Base-by-base conservation (phyloP, 2,888 invertebrate genomes). In the Steromphala cineraria region DNA sequence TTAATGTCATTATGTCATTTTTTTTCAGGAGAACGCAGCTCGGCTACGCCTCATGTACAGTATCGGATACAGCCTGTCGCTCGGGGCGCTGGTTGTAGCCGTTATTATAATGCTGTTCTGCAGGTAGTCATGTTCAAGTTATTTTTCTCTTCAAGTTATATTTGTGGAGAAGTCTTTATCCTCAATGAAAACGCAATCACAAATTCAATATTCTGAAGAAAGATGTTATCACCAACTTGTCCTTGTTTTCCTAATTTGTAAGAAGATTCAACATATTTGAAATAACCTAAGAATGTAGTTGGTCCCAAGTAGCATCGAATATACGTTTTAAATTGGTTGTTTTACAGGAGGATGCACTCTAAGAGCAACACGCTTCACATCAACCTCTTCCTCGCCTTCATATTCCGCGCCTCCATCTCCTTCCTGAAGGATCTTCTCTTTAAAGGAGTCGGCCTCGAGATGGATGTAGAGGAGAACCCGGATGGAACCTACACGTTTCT, bases 341-440 rank as follows among this genome's bases (percentile, higher is more conserved):
- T 10, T 53, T 53, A 24, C 92, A 96, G 96, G 92, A 95, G 95
- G 89, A 93, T 96, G 31, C 95, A 95, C 85, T 96, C 96, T 89
- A 95, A 95, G 10, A 94, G 96, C 87, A 96, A 96, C 91, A 95
- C 95, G 83, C 93, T 96, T 0, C 96, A 96, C 93, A 95, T 96
- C 94, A 95, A 96, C 90, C 94, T 96, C 67, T 96, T 96, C 91
- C 94, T 95, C 0, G 96, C 96, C 2, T 96, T 96, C 92, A 95
- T 96, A 85, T 93, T 95, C 53, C 94, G 95, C 74, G 95, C 96
- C 0, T 94, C 95, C 78, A 94, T 95, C 92, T 94, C 94, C 0
- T 93, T 96, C 21, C 89, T 96, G 40, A 95, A 95, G 91, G 94
- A 95, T 86, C 88, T 94, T 2, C 90, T 95, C 7, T 95, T 95